Evolutionary conservation across 2,888 invertebrate genomes (phyloP).

Genomic region (Drosophila mettleri): DNA sequence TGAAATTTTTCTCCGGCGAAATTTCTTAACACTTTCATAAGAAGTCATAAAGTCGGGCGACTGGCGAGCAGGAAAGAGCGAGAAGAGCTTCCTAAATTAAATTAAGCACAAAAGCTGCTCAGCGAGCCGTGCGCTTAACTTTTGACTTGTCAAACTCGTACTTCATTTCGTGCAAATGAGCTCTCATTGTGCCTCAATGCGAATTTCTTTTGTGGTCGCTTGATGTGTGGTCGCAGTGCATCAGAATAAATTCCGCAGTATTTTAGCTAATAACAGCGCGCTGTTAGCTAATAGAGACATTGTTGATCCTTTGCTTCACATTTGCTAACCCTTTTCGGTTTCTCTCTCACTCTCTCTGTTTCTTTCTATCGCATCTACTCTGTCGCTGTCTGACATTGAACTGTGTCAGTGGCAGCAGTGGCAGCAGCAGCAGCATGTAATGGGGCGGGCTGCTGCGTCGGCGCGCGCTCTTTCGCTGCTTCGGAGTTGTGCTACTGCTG

Average conservation of each 20-base stretch:
- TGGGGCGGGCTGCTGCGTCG: constrained; percentile 63
- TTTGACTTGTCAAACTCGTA: constrained; percentile 52
- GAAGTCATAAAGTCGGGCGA: constrained; percentile 58
- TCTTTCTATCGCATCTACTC: constrained; percentile 18
- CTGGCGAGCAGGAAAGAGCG: neutral
- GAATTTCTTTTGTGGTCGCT: neutral
- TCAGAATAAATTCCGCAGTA: constrained; percentile 2
- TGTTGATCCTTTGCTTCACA: constrained; percentile 44
- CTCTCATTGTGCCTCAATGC: constrained; percentile 15
- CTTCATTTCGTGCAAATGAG: constrained; percentile 35
- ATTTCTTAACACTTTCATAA: constrained; percentile 74
- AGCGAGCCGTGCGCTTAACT: constrained; percentile 54
- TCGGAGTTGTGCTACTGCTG: constrained; percentile 39
- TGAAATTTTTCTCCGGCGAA: constrained; percentile 71
- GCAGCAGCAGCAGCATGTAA: constrained; percentile 48
- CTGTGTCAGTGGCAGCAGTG: constrained; percentile 72
- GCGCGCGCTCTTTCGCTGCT: constrained; percentile 40
- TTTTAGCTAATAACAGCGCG: constrained; percentile 23
- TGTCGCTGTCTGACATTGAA: constrained; percentile 63
- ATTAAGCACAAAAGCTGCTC: constrained; percentile 64
- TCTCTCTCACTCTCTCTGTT: constrained; percentile 21
- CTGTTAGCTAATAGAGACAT: constrained; percentile 31
- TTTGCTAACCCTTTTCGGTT: constrained; percentile 21
- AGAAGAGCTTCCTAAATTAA: constrained; percentile 49
- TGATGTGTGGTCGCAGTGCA: neutral